These are phyloP conservation scores for Ephialtes manifestator DNA, from an alignment of 2,888 invertebrate species.

Conservation along the genomic window DNA sequence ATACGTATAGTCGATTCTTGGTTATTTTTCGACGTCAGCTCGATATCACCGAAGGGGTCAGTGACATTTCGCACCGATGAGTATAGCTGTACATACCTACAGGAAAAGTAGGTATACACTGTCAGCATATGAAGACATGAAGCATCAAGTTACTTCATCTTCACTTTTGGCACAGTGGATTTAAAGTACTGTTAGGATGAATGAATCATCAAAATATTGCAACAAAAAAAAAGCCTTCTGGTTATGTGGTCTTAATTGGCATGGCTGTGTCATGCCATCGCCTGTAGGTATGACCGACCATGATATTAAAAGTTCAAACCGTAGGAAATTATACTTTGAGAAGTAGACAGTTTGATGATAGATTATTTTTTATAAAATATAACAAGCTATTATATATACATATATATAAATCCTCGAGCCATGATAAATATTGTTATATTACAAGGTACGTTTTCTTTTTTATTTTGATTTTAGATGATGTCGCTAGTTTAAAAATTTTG, in stretches of 20 bases:
- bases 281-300: neutral
- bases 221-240: neutral
- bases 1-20: constrained; percentile 19
- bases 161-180: neutral
- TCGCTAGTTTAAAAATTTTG: neutral
- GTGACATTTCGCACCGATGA: constrained; percentile 32
- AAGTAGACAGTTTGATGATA: neutral
- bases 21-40: constrained; percentile 35
- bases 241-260: neutral
- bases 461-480: neutral
- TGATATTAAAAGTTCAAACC: neutral
- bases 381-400: neutral
- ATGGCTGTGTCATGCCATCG: neutral
- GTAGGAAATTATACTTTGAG: neutral
- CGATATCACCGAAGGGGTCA: constrained; percentile 47
- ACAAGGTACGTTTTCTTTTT: neutral
- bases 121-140: neutral
- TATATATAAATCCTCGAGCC: neutral
- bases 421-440: neutral
- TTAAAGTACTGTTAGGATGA: neutral
- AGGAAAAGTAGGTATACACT: neutral
- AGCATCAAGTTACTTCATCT: neutral
- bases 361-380: neutral
- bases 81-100: neutral
- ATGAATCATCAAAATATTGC: constrained; percentile 3